Evolutionary conservation across 2,888 invertebrate species (phyloP), one percentile per base, ranked within the genome.

Genomic region (Zaprionus lineosus): DNA sequence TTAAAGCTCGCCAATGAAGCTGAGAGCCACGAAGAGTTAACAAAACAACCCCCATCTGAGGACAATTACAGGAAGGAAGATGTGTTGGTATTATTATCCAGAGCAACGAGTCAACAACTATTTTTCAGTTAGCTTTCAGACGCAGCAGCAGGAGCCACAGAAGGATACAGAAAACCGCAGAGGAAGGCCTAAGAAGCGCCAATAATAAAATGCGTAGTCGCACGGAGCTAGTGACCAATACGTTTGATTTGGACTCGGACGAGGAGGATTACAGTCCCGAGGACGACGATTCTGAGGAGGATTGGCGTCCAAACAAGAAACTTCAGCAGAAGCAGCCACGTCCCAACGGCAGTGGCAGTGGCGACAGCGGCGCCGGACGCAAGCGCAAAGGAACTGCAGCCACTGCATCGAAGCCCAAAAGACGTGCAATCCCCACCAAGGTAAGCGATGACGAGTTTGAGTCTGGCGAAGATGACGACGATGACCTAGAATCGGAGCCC

Each of bases 141-240:
- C 57, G 66, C 75, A 75, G 61, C 70, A 56, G 50, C 53, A 51
- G 31, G 40, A 57, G 37, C 18, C 24, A 18, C 24, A 46, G 39
- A 7, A 15, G 29, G 28, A 34, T 26, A 36, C 18, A 34, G 36
- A 31, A 24, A 57, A 60, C n/a, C n/a, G n/a, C n/a, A n/a, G n/a
- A n/a, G n/a, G n/a, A n/a, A n/a, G n/a, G n/a, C n/a, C n/a, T n/a
- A n/a, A n/a, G n/a, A n/a, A n/a, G n/a, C n/a, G n/a, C n/a, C n/a
- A 64, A 37, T 12, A 53, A 41, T 12, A 46, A 44, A 62, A 81
- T 90, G 90, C 87, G 90, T 77, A 90, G 89, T 81, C 89, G 90
- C 61, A 90, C 90, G 24, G 90, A 90, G 68, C 69, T 90, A 67
- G 89, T 90, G 50, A 90, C 89, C 50, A 90, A 88, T 50, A 89